A percentile compares a stretch with the other conserved stretches of the same genome.
Evolutionary conservation across 2,113 vertebrate genomes (phyloP).

Genomic region (Psephotus haematonotus): DNA sequence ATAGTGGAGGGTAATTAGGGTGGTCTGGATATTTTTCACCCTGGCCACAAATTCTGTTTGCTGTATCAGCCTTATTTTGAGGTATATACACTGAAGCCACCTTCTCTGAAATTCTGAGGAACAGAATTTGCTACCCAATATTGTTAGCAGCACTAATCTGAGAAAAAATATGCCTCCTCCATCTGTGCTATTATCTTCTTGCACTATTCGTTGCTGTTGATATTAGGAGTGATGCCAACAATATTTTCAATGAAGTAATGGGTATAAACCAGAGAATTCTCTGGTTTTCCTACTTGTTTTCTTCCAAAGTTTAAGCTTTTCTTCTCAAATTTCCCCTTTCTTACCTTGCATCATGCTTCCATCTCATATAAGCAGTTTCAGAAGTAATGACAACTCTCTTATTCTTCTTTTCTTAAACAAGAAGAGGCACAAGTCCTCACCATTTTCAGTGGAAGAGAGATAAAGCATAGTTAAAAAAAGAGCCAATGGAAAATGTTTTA

Average conservation of each 20-base stretch:
- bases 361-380: neutral
- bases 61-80: neutral
- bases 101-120: neutral
- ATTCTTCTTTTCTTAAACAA: neutral
- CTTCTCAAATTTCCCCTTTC: neutral
- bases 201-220: neutral
- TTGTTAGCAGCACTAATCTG: neutral
- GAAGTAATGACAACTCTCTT: neutral
- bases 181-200: neutral
- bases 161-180: fast-evolving
- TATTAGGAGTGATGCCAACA: neutral
- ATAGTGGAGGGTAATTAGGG: neutral
- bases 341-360: neutral
- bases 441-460: neutral
- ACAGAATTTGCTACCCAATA: neutral
- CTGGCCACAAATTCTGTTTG: neutral
- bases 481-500: neutral
- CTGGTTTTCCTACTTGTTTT: neutral
- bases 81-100: fast-evolving
- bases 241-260: neutral
- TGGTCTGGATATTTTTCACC: neutral
- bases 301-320: neutral
- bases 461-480: neutral
- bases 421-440: neutral
- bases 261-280: neutral